Conservation (phyloP, 2,113 vertebrate species). For the Odontesthes bonariensis region DNA sequence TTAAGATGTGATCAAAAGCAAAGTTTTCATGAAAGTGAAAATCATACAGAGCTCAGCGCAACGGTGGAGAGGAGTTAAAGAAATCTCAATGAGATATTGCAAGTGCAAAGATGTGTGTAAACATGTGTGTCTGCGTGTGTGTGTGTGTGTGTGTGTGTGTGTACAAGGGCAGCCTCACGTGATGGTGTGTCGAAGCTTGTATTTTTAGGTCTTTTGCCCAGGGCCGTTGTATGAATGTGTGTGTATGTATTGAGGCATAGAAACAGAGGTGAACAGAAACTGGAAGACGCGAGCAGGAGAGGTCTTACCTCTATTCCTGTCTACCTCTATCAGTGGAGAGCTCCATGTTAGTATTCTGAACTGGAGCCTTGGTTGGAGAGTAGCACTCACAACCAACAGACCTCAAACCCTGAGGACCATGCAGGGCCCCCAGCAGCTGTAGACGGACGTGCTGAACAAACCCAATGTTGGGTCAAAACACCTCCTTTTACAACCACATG, state of each 20-base stretch:
- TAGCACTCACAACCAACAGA: constrained; percentile 54
- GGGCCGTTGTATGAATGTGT: constrained; percentile 66
- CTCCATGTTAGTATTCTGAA: constrained; percentile 71
- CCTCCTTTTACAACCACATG: constrained; percentile 56
- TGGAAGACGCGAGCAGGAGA: constrained; percentile 26
- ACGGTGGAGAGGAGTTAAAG: constrained; percentile 32
- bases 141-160: constrained; percentile 21
- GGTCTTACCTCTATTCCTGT: constrained; percentile 5
- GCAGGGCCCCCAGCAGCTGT: constrained; percentile 63
- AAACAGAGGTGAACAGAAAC: constrained; percentile 27
- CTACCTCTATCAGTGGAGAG: constrained; percentile 40
- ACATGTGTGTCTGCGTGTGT: constrained; percentile 26
- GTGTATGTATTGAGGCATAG: constrained; percentile 61
- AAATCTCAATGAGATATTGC: constrained; percentile 33
- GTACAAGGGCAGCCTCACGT: constrained; percentile 17
- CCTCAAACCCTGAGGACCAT: constrained; percentile 58
- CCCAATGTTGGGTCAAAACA: constrained; percentile 71
- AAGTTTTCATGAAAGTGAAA: constrained; percentile 46
- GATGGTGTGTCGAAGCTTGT: constrained; percentile 63
- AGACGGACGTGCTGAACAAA: constrained; percentile 70
- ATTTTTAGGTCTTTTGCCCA: constrained; percentile 73
- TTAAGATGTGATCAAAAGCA: constrained; percentile 40
- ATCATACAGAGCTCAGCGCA: constrained; percentile 36
- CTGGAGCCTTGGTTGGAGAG: constrained; percentile 47
- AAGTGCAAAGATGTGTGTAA: not conserved